These are phyloP conservation scores for Apodemus agrarius DNA, from an alignment of 2,797 vertebrate genomes.

Conservation along the genomic window DNA sequence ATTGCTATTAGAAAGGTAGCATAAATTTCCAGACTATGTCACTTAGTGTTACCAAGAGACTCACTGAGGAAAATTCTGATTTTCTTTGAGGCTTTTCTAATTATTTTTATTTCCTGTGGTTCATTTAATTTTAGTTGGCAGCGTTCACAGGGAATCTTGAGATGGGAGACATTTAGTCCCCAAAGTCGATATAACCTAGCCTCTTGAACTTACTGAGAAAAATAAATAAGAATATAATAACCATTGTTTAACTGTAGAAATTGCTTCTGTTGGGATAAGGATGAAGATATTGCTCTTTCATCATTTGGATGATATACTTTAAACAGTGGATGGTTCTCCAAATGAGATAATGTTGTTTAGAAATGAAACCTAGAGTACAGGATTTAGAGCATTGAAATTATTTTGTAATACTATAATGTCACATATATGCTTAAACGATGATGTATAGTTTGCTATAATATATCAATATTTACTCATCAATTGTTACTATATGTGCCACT, in stretches of 20 bases:
- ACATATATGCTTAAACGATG: neutral
- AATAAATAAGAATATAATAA: conserved; percentile 1
- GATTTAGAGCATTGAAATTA: neutral
- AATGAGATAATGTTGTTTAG: neutral
- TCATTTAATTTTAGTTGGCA: conserved; percentile 51
- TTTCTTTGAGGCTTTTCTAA: conserved; percentile 65
- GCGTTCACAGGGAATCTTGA: conserved; percentile 16
- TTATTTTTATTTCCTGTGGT: conserved; percentile 67
- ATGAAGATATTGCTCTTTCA: neutral
- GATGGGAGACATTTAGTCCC: conserved; percentile 20
- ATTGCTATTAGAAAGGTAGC: conserved; percentile 69
- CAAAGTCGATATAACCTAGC: neutral
- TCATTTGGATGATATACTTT: neutral
- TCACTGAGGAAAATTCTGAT: conserved; percentile 41
- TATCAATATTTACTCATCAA: neutral
- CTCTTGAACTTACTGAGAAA: neutral
- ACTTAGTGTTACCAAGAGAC: conserved; percentile 49
- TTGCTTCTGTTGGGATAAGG: neutral
- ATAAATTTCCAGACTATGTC: conserved; percentile 25
- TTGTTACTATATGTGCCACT: neutral
- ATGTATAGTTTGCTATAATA: neutral
- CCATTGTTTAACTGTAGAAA: neutral
- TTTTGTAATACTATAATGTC: neutral
- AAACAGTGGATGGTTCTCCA: neutral
- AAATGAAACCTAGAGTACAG: conserved; percentile 3